These are phyloP conservation scores for Ophion costatus DNA, from an alignment of 2,888 invertebrate genomes.

Conservation along the genomic window DNA sequence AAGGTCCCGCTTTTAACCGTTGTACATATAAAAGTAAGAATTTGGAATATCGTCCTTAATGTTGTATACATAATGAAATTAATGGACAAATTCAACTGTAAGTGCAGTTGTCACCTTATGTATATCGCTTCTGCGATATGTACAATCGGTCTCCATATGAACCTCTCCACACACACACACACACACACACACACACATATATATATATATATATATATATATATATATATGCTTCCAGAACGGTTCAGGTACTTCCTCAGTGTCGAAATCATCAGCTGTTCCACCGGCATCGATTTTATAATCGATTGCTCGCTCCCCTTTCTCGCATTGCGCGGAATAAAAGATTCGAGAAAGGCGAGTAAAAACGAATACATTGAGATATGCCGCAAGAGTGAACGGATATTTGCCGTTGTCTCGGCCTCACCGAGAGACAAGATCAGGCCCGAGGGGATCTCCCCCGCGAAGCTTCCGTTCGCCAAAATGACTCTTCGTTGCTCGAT, in stretches of 20 bases:
- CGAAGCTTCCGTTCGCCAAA: conserved; percentile 50
- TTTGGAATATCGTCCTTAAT: too few relatives aligned
- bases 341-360: conserved; percentile 52
- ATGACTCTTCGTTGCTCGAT: conserved; percentile 6
- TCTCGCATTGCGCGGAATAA: conserved; percentile 29
- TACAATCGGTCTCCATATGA: too few relatives aligned
- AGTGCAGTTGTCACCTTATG: too few relatives aligned
- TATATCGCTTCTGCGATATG: too few relatives aligned
- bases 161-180: too few relatives aligned
- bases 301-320: conserved; percentile 25
- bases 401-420: conserved; percentile 37
- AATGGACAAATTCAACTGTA: too few relatives aligned
- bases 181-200: too few relatives aligned
- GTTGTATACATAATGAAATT: too few relatives aligned
- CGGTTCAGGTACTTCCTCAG: conserved; percentile 34
- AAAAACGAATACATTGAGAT: conserved; percentile 37
- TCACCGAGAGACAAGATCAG: conserved; percentile 7
- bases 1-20: too few relatives aligned
- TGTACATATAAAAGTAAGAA: too few relatives aligned
- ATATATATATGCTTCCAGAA: background rate
- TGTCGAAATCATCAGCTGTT: conserved; percentile 39
- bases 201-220: background rate
- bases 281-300: conserved; percentile 40
- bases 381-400: conserved; percentile 59
- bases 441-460: conserved; percentile 28